A percentile compares a stretch with the other conserved stretches of the same genome.
Conservation (phyloP, 2,113 vertebrate genomes). For the Larimichthys crocea region DNA sequence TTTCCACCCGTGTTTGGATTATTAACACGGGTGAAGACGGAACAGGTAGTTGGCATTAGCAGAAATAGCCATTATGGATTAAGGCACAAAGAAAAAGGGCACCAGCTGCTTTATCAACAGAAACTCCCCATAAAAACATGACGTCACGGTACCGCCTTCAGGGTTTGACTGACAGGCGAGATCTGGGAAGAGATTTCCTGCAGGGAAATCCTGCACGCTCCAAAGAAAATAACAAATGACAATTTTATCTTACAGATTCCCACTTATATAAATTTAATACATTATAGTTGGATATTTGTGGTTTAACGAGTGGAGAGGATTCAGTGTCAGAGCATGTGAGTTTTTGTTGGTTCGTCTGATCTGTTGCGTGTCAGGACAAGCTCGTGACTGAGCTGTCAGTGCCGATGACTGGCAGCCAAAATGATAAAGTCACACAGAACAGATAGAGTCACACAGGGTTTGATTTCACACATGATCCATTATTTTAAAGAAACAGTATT, state of each 20-base stretch:
- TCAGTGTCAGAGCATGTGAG: neutral
- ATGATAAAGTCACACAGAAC: slow-evolving; percentile 14
- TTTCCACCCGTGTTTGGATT: slow-evolving; percentile 31
- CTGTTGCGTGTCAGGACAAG: slow-evolving; percentile 45
- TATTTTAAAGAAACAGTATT: neutral
- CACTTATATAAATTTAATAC: neutral
- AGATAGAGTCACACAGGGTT: slow-evolving; percentile 8
- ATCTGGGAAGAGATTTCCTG: neutral
- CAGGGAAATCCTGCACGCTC: neutral
- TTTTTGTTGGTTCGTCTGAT: slow-evolving; percentile 30
- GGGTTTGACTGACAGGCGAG: neutral
- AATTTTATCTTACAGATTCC: neutral
- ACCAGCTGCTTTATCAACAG: slow-evolving; percentile 25
- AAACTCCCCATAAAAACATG: slow-evolving; percentile 19
- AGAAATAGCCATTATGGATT: slow-evolving; percentile 37
- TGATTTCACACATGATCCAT: neutral
- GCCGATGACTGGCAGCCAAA: slow-evolving; percentile 12
- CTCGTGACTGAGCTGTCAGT: neutral
- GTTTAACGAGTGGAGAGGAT: neutral
- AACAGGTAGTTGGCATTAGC: slow-evolving; percentile 31
- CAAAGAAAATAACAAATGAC: neutral
- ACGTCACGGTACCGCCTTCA: neutral
- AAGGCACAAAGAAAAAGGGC: slow-evolving; percentile 30
- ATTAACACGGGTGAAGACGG: slow-evolving; percentile 13
- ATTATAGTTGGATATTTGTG: neutral